Evolutionary conservation across 2,113 vertebrate species (phyloP).

Genomic region (Halichoeres trimaculatus): DNA sequence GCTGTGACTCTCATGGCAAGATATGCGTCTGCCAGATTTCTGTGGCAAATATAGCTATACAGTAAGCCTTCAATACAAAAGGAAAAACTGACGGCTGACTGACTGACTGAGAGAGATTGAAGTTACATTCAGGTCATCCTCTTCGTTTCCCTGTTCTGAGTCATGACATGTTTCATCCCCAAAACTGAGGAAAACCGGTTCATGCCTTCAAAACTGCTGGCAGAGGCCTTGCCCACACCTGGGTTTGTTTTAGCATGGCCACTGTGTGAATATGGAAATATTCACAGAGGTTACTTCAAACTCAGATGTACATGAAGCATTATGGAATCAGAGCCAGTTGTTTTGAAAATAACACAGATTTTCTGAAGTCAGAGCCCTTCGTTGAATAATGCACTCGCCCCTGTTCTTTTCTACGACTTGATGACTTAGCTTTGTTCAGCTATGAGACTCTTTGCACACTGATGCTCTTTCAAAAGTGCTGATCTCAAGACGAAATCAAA

Average conservation of each 20-base stretch:
- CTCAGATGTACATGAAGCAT: slow-evolving; percentile 13
- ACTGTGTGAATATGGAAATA: not conserved
- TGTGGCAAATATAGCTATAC: slow-evolving; percentile 20
- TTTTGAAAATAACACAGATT: slow-evolving; percentile 11
- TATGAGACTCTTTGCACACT: slow-evolving; percentile 38
- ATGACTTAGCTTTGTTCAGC: slow-evolving; percentile 4
- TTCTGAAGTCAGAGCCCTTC: slow-evolving; percentile 39
- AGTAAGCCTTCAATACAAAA: slow-evolving; percentile 24
- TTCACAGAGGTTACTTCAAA: slow-evolving; percentile 17
- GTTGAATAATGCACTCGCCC: not conserved
- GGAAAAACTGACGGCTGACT: slow-evolving; percentile 34
- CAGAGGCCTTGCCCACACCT: slow-evolving; percentile 31
- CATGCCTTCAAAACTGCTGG: slow-evolving; percentile 22
- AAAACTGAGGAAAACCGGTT: slow-evolving; percentile 22
- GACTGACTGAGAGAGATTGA: slow-evolving; percentile 24
- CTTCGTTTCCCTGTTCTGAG: slow-evolving; percentile 23
- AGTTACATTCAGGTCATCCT: slow-evolving; percentile 67
- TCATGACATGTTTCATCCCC: slow-evolving; percentile 13
- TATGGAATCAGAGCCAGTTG: slow-evolving; percentile 24
- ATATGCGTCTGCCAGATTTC: slow-evolving; percentile 15
- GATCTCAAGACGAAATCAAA: slow-evolving; percentile 20
- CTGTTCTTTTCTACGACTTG: slow-evolving; percentile 14
- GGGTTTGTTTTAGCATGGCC: slow-evolving; percentile 34
- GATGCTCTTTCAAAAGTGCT: slow-evolving; percentile 4
- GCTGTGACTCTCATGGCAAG: slow-evolving; percentile 24